Percentiles rank a stretch among this genome's conserved stretches.
These are phyloP conservation scores for Limnephilus lunatus DNA, from an alignment of 2,888 invertebrate genomes.

Conservation along the genomic window DNA sequence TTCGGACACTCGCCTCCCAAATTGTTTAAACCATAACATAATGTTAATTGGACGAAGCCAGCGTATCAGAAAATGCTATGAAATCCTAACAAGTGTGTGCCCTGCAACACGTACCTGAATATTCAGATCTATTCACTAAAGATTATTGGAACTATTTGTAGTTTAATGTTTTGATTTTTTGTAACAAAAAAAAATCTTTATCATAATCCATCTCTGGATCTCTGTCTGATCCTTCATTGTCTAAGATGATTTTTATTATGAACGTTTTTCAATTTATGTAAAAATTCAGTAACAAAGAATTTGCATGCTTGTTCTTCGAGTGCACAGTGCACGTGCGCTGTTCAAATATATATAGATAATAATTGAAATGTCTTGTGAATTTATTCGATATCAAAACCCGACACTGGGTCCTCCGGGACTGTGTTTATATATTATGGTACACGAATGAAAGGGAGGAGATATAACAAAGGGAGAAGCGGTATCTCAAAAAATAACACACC, in stretches of 20 bases:
- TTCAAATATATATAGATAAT: neutral
- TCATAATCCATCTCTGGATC: no score
- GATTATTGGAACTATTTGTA: no score
- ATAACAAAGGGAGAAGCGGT: neutral
- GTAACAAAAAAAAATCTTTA: no score
- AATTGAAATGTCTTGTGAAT: neutral
- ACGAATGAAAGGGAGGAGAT: neutral
- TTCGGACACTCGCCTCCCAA: no score
- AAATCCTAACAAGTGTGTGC: no score
- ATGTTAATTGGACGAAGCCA: no score
- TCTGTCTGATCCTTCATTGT: neutral
- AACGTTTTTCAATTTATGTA: neutral
- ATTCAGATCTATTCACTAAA: no score
- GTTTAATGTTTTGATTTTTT: no score
- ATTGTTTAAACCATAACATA: no score
- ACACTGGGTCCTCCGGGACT: neutral
- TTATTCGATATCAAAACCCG: conserved; percentile 8
- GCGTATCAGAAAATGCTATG: no score
- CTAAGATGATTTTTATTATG: neutral
- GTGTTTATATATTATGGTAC: neutral
- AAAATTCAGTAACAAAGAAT: neutral
- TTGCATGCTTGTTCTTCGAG: neutral
- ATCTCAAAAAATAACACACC: neutral
- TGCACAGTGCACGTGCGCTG: neutral
- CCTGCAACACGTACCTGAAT: no score